Evolutionary conservation across 2,797 vertebrate genomes (phyloP).

Genomic region (Australoheros facetus): DNA sequence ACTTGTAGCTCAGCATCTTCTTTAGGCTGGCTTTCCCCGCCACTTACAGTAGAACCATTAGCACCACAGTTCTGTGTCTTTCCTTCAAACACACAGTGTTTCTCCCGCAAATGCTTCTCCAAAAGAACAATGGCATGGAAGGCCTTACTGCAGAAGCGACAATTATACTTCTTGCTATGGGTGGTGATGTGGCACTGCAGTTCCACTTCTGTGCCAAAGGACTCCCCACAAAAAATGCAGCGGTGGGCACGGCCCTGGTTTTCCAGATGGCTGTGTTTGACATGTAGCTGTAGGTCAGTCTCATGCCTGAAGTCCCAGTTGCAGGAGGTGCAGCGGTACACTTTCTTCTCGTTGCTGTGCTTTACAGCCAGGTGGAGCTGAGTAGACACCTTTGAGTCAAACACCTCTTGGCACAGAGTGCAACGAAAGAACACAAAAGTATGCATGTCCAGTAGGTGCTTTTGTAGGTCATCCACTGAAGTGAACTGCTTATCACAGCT

Average conservation of each 20-base stretch:
- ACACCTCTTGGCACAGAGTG: conserved; percentile 97
- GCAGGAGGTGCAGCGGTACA: conserved; percentile 95
- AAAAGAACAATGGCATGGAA: conserved; percentile 95
- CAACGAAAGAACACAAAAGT: conserved; percentile 98
- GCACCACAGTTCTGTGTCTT: conserved; percentile 93
- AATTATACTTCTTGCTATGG: conserved; percentile 98
- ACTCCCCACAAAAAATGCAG: conserved; percentile 97
- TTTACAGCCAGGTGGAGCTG: conserved; percentile 98
- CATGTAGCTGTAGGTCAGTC: conserved; percentile 93
- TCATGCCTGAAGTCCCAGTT: conserved; percentile 98
- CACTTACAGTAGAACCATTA: conserved; percentile 85
- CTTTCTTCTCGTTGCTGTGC: conserved; percentile 98
- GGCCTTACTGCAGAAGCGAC: conserved; percentile 98
- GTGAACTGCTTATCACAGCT: conserved; percentile 99
- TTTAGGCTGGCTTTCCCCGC: conserved; percentile 87
- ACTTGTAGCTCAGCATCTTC: conserved; percentile 93
- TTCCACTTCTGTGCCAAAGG: conserved; percentile 97
- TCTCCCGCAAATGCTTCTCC: conserved; percentile 95
- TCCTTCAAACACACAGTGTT: conserved; percentile 96
- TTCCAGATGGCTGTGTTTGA: conserved; percentile 97
- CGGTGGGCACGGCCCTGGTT: conserved; percentile 94
- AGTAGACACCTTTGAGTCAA: conserved; percentile 97
- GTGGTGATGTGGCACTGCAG: conserved; percentile 99
- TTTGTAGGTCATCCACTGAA: conserved; percentile 96
- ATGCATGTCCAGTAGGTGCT: conserved; percentile 98